A percentile compares a stretch with the other conserved stretches of the same genome.
Evolutionary conservation across 2,888 invertebrate genomes (phyloP).

Genomic region (Nyleta sp.): DNA sequence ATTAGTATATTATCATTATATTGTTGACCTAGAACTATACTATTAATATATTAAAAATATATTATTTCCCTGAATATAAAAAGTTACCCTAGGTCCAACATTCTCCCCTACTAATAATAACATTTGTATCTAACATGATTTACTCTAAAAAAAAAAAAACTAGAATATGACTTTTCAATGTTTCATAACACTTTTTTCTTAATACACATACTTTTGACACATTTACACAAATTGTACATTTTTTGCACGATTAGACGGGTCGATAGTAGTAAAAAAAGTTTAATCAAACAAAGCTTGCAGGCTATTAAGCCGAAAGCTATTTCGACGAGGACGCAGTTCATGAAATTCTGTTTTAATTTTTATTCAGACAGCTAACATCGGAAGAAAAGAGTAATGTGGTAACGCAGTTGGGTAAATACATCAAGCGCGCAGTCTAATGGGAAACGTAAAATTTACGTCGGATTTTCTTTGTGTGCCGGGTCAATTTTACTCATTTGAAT

Average conservation of each 20-base stretch:
- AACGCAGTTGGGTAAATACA: constrained; percentile 47
- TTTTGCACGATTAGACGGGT: background rate
- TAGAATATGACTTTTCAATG: no score
- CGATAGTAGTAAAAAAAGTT: background rate
- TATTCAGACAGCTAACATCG: background rate
- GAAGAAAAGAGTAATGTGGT: constrained; percentile 1
- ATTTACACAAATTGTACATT: background rate
- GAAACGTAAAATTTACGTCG: constrained; percentile 48
- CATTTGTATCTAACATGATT: no score
- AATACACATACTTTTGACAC: no score
- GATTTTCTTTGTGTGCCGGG: constrained; percentile 36
- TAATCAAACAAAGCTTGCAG: constrained; percentile 16
- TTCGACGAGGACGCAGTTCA: constrained; percentile 8
- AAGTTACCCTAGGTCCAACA: no score
- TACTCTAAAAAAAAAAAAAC: no score
- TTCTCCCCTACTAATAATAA: no score
- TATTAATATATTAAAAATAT: no score
- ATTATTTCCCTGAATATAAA: no score
- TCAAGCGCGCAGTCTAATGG: constrained; percentile 46
- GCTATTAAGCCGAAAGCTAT: constrained; percentile 12
- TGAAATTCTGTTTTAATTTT: constrained; percentile 40
- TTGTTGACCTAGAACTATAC: no score
- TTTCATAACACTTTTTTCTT: no score
- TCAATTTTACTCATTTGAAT: constrained; percentile 54
- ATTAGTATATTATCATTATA: no score